Percentiles rank a stretch among this genome's conserved stretches.
These are phyloP conservation scores for Chaenodraco wilsoni DNA, from an alignment of 2,797 vertebrate genomes.

Conservation along the genomic window DNA sequence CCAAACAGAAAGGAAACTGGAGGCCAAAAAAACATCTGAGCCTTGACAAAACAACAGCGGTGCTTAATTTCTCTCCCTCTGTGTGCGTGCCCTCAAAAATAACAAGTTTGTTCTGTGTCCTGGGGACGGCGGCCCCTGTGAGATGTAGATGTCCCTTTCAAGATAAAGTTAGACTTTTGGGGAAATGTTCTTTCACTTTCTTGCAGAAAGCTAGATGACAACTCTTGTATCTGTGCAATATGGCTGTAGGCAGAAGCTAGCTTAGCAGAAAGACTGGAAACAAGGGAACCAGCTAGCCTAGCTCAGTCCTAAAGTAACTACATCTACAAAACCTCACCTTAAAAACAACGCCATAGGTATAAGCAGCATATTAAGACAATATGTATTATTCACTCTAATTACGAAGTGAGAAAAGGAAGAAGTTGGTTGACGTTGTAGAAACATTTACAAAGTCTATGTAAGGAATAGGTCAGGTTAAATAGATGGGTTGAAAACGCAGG, in stretches of 20 bases:
- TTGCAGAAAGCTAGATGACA: neutral
- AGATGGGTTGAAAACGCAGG: too few species aligned
- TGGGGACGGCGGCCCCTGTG: slow-evolving; percentile 10
- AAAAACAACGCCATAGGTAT: too few species aligned
- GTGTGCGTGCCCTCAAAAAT: slow-evolving; percentile 25
- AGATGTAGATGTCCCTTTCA: neutral
- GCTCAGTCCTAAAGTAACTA: neutral
- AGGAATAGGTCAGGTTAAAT: too few species aligned
- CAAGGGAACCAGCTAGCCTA: neutral
- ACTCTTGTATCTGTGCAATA: neutral
- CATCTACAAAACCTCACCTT: neutral
- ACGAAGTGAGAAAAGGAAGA: too few species aligned
- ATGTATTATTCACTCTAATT: too few species aligned
- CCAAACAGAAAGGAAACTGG: slow-evolving; percentile 60
- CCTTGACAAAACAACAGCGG: slow-evolving; percentile 25
- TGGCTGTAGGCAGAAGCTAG: slow-evolving; percentile 3
- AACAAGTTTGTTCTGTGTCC: slow-evolving; percentile 42
- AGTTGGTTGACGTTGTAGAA: too few species aligned
- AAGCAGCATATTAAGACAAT: too few species aligned
- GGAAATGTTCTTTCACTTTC: neutral
- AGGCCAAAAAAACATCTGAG: slow-evolving; percentile 57
- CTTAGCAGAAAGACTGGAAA: slow-evolving; percentile 15
- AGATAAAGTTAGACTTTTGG: slow-evolving; percentile 18
- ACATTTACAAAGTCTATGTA: too few species aligned
- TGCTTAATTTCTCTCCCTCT: slow-evolving; percentile 24